These are phyloP conservation scores for Meloidogyne hapla DNA, from an alignment of 1,140 invertebrate species.

Conservation along the genomic window DNA sequence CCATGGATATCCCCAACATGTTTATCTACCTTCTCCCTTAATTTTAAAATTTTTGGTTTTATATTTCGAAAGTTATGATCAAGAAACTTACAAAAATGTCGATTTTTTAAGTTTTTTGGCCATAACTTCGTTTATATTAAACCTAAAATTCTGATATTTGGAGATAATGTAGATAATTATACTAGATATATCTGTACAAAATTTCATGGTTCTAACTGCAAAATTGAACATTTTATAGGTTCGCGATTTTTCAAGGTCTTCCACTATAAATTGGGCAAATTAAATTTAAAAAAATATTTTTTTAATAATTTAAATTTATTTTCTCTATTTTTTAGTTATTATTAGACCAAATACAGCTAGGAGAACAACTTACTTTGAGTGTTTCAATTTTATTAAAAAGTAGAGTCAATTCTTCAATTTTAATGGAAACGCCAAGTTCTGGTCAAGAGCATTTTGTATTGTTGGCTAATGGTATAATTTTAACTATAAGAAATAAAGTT, in stretches of 20 bases:
- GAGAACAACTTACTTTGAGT: constrained; percentile 22
- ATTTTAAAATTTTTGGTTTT: too few species aligned
- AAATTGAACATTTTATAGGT: too few species aligned
- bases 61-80: too few species aligned
- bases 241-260: too few species aligned
- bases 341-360: constrained; percentile 24
- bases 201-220: too few species aligned
- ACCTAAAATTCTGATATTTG: neutral
- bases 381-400: constrained; percentile 9
- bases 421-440: constrained; percentile 15
- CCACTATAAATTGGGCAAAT: neutral
- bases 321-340: constrained; percentile 17
- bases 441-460: constrained; percentile 16
- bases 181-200: too few species aligned
- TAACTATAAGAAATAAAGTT: too few species aligned
- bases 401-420: constrained; percentile 4
- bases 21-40: too few species aligned
- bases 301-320: constrained; percentile 18
- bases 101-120: too few species aligned
- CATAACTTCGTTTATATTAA: neutral
- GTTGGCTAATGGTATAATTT: constrained; percentile 6
- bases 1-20: too few species aligned
- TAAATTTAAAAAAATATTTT: neutral
- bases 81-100: too few species aligned
- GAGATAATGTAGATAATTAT: neutral